Evolutionary conservation across 2,113 vertebrate genomes (phyloP).

Genomic region (Oryzias melastigma): DNA sequence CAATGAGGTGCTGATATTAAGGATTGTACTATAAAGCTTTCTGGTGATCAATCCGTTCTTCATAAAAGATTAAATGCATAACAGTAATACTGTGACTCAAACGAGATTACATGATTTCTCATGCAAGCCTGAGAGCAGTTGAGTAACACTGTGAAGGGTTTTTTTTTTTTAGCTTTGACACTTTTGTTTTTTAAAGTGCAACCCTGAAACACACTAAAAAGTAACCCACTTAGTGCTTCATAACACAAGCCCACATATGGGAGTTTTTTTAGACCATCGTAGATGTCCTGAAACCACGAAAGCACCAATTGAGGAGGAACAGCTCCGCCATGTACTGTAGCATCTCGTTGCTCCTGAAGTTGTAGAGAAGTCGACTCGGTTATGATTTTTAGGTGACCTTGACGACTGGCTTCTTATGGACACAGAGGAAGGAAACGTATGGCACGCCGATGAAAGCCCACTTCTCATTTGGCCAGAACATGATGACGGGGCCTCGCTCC

Average conservation of each 20-base stretch:
- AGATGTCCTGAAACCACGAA: slow-evolving; percentile 8
- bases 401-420: slow-evolving; percentile 84
- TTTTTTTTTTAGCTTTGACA: slow-evolving; percentile 35
- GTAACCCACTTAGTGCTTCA: slow-evolving; percentile 39
- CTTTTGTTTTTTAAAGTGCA: slow-evolving; percentile 1
- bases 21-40: slow-evolving; percentile 40
- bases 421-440: slow-evolving; percentile 90
- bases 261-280: neutral
- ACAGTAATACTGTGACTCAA: slow-evolving; percentile 21
- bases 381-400: slow-evolving; percentile 85
- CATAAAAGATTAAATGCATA: slow-evolving; percentile 37
- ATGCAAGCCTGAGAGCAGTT: slow-evolving; percentile 35
- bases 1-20: slow-evolving; percentile 28
- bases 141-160: slow-evolving; percentile 35
- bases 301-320: slow-evolving; percentile 3
- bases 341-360: slow-evolving; percentile 3
- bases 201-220: slow-evolving; percentile 8
- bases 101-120: slow-evolving; percentile 9
- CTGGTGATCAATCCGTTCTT: slow-evolving; percentile 15
- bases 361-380: neutral
- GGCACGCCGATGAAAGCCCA: slow-evolving; percentile 98
- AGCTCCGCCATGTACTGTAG: slow-evolving; percentile 6
- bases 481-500: slow-evolving; percentile 93
- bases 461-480: slow-evolving; percentile 97
- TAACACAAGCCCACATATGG: slow-evolving; percentile 13